A percentile compares a stretch with the other conserved stretches of the same genome.
phyloP scores from a whole-genome alignment of 2,888 invertebrate genomes.

The Acanthosoma haemorrhoidale region DNA sequence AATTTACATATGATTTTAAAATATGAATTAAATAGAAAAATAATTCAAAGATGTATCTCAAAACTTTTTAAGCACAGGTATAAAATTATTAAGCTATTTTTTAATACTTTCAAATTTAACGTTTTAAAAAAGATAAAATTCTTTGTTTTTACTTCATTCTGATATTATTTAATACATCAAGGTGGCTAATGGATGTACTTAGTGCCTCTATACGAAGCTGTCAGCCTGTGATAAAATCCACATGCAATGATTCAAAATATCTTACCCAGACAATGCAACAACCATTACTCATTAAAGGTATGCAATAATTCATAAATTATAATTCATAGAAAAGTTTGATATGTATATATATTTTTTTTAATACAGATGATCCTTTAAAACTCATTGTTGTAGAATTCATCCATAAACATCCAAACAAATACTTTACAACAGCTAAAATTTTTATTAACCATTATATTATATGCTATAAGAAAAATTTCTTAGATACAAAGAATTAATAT shows the following conservation, averaged over 20 bases:
- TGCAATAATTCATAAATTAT: background rate
- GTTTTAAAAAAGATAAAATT: too few species aligned
- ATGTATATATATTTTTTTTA: background rate
- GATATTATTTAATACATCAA: too few species aligned
- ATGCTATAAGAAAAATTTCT: background rate
- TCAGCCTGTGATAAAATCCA: background rate
- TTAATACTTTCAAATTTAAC: too few species aligned
- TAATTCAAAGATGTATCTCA: too few species aligned
- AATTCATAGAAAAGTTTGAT: background rate
- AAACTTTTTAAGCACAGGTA: too few species aligned
- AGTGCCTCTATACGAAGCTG: background rate
- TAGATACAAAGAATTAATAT: too few species aligned
- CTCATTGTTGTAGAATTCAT: background rate
- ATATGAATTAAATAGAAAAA: too few species aligned
- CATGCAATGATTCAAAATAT: slow-evolving; percentile 7
- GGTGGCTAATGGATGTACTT: background rate
- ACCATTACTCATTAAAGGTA: background rate
- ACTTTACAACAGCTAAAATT: slow-evolving; percentile 1
- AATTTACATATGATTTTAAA: too few species aligned
- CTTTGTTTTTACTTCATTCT: too few species aligned
- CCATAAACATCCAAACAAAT: slow-evolving; percentile 1
- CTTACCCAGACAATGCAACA: background rate
- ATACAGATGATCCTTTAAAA: background rate
- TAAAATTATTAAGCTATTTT: too few species aligned
- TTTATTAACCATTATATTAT: background rate